Conservation (phyloP, 2,888 invertebrate genomes). For the Drosophila tanythrix region DNA sequence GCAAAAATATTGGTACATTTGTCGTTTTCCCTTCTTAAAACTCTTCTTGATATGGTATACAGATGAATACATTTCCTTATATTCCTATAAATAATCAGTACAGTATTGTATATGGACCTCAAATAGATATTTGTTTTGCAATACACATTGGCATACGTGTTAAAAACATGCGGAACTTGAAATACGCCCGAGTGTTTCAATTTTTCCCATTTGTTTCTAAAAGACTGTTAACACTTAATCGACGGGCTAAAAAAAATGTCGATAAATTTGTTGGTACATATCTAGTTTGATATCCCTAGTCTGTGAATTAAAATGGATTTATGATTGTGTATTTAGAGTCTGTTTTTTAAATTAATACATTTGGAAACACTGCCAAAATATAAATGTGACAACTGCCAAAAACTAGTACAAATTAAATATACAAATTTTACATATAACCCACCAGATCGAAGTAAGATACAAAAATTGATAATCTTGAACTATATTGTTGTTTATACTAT, state of each 20-base stretch:
- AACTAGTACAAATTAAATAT: conserved; percentile 39
- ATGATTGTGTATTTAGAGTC: conserved; percentile 45
- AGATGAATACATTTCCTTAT: neutral
- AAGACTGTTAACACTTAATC: neutral
- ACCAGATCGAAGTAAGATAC: conserved; percentile 23
- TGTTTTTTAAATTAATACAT: conserved; percentile 37
- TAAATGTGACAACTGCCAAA: conserved; percentile 33
- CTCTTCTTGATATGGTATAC: neutral
- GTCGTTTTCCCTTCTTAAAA: neutral
- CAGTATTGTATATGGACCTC: neutral
- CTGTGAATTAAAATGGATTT: conserved; percentile 43
- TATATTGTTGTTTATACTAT: conserved; percentile 16
- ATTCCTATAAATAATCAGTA: neutral
- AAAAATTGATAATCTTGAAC: neutral
- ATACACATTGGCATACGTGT: neutral
- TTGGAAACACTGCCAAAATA: conserved; percentile 44
- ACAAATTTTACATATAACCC: conserved; percentile 20
- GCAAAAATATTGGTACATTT: neutral
- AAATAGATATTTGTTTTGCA: neutral
- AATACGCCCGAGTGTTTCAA: conserved; percentile 16
- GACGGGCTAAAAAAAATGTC: conserved; percentile 15
- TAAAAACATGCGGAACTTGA: neutral
- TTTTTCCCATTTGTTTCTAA: conserved; percentile 1
- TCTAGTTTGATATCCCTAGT: conserved; percentile 43
- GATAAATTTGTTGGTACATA: conserved; percentile 28